These are phyloP conservation scores for Dorcus hopei DNA, from an alignment of 2,888 invertebrate species.

Conservation along the genomic window DNA sequence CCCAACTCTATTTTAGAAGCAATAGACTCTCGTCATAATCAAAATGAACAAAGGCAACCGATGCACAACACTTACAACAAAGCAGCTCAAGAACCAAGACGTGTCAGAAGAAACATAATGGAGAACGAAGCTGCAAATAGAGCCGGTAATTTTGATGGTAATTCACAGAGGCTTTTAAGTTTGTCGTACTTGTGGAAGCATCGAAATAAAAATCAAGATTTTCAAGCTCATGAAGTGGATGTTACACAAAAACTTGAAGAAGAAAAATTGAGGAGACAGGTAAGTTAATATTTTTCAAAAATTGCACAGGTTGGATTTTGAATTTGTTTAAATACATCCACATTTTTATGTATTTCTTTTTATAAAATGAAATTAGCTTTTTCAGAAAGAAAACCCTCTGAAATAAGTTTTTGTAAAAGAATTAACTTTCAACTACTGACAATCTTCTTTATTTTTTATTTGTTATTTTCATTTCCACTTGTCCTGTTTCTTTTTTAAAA, in stretches of 20 bases:
- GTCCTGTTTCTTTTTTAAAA: no score
- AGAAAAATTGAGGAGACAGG: slow-evolving; percentile 73
- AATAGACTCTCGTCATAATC: background rate
- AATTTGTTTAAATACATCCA: no score
- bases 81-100: background rate
- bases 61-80: background rate
- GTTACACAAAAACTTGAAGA: slow-evolving; percentile 62
- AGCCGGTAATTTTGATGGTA: background rate
- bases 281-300: slow-evolving; percentile 42
- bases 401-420: no score
- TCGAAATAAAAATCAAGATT: slow-evolving; percentile 5
- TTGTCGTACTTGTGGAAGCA: slow-evolving; percentile 66
- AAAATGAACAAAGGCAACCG: background rate
- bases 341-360: no score
- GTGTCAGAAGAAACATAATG: slow-evolving; percentile 1
- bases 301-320: no score
- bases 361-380: no score
- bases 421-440: no score
- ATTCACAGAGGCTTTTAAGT: slow-evolving; percentile 43
- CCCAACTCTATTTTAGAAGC: background rate
- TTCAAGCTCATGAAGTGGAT: slow-evolving; percentile 26
- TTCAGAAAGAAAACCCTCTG: no score
- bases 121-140: background rate
- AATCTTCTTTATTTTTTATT: no score
- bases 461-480: no score